Percentiles rank a stretch among this genome's conserved stretches.
These are phyloP conservation scores for Cebidichthys violaceus DNA, from an alignment of 2,113 vertebrate genomes.

Conservation along the genomic window DNA sequence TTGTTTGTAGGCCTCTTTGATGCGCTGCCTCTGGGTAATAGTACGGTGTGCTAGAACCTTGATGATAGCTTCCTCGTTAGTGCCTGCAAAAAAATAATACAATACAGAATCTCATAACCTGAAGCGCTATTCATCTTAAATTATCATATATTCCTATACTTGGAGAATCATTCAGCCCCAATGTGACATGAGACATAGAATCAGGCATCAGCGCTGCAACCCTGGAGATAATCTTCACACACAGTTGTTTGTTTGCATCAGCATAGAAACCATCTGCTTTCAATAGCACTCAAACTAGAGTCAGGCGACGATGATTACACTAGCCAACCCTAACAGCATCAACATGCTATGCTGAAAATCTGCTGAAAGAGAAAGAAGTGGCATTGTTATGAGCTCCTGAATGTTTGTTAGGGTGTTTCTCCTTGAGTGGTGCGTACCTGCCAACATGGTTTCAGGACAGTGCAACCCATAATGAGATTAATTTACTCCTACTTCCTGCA, in stretches of 20 bases:
- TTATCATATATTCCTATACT: not conserved
- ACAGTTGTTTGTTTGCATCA: slow-evolving; percentile 26
- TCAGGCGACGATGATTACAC: slow-evolving; percentile 69
- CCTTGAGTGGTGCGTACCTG: not conserved
- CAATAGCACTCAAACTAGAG: slow-evolving; percentile 52
- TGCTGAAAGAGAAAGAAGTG: not conserved
- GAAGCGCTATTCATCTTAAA: not conserved
- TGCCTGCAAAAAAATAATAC: slow-evolving; percentile 83
- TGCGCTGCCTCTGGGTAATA: slow-evolving; percentile 90
- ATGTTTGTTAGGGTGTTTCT: not conserved
- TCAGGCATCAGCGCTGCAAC: not conserved
- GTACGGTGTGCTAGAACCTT: slow-evolving; percentile 85
- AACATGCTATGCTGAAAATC: slow-evolving; percentile 40
- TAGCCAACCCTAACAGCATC: slow-evolving; percentile 42
- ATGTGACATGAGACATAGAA: not conserved
- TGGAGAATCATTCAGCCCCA: not conserved
- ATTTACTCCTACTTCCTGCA: not conserved
- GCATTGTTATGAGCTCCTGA: not conserved
- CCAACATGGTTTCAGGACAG: not conserved
- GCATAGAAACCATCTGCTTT: slow-evolving; percentile 51
- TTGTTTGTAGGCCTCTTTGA: slow-evolving; percentile 89
- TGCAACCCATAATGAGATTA: not conserved
- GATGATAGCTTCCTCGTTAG: slow-evolving; percentile 89
- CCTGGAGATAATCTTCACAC: slow-evolving; percentile 32
- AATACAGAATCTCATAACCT: not conserved